Conservation (phyloP, 2,113 vertebrate genomes). For the Neofelis nebulosa region DNA sequence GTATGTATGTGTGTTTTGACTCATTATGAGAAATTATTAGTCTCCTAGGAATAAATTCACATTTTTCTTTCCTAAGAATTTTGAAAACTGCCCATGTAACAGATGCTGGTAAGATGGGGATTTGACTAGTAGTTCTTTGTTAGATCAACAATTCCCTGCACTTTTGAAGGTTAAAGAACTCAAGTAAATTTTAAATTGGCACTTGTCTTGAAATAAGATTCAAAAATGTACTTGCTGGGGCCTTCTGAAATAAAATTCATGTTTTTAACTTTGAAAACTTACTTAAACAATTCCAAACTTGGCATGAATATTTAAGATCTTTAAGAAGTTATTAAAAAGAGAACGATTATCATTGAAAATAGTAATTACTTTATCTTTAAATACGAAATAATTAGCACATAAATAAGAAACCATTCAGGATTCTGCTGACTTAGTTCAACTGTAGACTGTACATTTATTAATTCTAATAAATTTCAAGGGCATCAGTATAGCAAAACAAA, state of each 20-base stretch:
- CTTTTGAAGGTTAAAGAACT: conserved; percentile 46
- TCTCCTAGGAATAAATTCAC: background rate
- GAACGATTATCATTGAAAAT: background rate
- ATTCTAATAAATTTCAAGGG: conserved; percentile 3
- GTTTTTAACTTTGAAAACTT: conserved; percentile 32
- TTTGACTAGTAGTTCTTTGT: conserved; percentile 1
- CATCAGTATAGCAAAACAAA: background rate
- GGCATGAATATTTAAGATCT: background rate
- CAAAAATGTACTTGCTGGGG: background rate
- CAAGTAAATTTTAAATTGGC: background rate
- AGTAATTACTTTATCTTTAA: background rate
- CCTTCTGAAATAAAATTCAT: conserved; percentile 39
- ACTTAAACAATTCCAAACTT: background rate
- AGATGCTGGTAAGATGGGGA: conserved; percentile 10
- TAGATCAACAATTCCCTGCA: background rate
- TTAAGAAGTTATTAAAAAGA: background rate
- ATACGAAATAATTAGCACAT: background rate
- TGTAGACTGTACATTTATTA: background rate
- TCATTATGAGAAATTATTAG: conserved; percentile 37
- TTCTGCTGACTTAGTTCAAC: background rate
- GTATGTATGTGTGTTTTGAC: background rate
- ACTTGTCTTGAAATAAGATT: background rate
- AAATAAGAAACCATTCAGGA: background rate
- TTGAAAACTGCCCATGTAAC: conserved; percentile 21
- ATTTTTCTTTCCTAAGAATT: conserved; percentile 56